Base-by-base conservation (phyloP, 2,888 invertebrate genomes). In the Volucella inflata region DNA sequence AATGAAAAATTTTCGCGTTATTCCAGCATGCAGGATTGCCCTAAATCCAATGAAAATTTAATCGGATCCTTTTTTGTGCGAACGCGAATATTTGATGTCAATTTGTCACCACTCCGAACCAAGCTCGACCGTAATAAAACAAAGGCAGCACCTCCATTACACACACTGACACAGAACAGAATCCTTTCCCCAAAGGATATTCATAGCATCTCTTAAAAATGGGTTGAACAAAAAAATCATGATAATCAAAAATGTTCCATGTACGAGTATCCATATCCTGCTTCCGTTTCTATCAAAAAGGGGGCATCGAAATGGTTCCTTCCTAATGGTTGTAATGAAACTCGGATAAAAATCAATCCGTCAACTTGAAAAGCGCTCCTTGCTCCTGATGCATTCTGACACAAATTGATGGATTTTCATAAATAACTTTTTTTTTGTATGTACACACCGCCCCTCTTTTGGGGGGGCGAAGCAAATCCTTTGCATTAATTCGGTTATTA, bases 41-140 rank as follows among this genome's bases (percentile, higher is more conserved):
- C 81, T 71, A 82, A 81, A 82, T 76, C 76, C 65, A 71, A 76
- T 82, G 76, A 82, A 82, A 82, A 76, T 82, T 82, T 82, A 82
- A 82, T 80, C 67, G 65, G 55, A 75, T 79, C 51, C 55, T 68
- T 75, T 67, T 21, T 51, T 83, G 51, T 30, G 44, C 36, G 44
- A 30, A 4, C 42, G 38, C 70, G 84, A 84, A 84, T 84, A 84
- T 84, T 84, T 84, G 75, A 84, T 79, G 79, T 65, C 83, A 79
- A 79, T 84, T 84, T 80, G 75, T 84, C 80, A 80, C 60, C 75
- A 53, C 42, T 74, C 62, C 53, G 59, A 48, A 51, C 51, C 40
- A 38, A 36, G 67, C 48, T 30, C 55, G 14, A 55, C 12, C 30
- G 62, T 50, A 74, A 70, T 68, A 79, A 79, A 75, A 74, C 59